Percentiles rank a stretch among this genome's conserved stretches.
Conservation (phyloP, 2,797 vertebrate genomes). For the Microhierax caerulescens region DNA sequence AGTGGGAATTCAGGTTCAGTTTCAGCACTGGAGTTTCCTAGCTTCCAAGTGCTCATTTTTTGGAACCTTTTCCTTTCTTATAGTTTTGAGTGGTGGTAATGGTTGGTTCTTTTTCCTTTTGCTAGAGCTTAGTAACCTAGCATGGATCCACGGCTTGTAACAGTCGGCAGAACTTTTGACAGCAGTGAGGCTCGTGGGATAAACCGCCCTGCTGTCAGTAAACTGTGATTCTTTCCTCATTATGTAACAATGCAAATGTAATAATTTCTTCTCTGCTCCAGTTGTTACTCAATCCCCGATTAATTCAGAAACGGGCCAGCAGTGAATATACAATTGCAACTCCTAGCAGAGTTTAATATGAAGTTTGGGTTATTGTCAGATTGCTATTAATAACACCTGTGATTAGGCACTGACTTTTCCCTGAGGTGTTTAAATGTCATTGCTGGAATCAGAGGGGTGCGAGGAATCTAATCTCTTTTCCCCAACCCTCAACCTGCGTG, state of each 20-base stretch:
- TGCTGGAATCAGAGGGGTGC: constrained; percentile 4
- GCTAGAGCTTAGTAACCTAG: background rate
- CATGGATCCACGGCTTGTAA: background rate
- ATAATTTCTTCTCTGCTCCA: constrained; percentile 42
- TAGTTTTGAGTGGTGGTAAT: background rate
- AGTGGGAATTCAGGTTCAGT: background rate
- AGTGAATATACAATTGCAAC: constrained; percentile 34
- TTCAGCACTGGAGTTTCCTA: background rate
- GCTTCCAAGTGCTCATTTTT: background rate
- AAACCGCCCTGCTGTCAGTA: background rate
- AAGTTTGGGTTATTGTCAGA: constrained; percentile 50
- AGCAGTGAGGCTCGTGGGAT: background rate
- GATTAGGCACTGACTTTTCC: constrained; percentile 25
- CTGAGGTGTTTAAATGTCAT: constrained; percentile 34
- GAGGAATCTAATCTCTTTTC: constrained; percentile 28
- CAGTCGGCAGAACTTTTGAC: background rate
- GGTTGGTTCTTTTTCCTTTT: background rate
- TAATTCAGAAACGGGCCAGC: constrained; percentile 43
- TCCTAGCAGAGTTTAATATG: background rate
- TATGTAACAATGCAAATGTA: constrained; percentile 38
- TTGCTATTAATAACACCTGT: constrained; percentile 2
- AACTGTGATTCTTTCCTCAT: background rate
- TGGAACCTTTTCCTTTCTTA: background rate
- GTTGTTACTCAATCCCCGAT: constrained; percentile 48
- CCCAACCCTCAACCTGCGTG: background rate